Percentiles rank a stretch among this genome's conserved stretches.
phyloP scores from a whole-genome alignment of 2,113 vertebrate genomes.

The Bucco capensis region DNA sequence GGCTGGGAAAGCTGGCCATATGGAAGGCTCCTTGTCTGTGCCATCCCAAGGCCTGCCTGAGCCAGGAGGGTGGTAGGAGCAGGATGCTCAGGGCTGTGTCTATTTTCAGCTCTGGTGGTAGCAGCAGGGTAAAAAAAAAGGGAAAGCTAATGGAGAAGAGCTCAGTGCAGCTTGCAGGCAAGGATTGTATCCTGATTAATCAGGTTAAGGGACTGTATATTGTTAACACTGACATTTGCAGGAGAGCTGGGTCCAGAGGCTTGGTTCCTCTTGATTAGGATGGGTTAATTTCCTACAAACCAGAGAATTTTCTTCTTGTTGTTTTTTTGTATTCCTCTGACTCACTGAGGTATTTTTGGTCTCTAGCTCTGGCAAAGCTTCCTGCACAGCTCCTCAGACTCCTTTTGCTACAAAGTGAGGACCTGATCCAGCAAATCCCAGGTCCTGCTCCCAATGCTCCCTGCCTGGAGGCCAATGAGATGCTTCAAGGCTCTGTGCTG shows the following conservation, averaged over 20 bases:
- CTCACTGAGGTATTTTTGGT: background rate
- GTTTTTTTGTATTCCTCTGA: background rate
- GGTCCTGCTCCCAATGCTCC: fast-evolving
- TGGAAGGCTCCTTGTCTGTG: background rate
- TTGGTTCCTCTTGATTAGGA: background rate
- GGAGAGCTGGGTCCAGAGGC: background rate
- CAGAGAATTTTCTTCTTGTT: fast-evolving
- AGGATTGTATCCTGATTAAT: background rate
- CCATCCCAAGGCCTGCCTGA: background rate
- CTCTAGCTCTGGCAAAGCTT: background rate
- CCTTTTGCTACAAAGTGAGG: background rate
- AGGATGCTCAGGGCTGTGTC: background rate
- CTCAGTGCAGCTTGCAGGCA: fast-evolving
- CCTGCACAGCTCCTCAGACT: background rate
- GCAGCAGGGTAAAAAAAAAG: too few species aligned
- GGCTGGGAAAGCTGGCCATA: constrained; percentile 32
- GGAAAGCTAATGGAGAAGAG: background rate
- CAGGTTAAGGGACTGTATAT: background rate
- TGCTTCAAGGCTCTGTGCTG: background rate
- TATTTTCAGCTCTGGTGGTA: constrained; percentile 9
- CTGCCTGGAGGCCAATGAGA: fast-evolving
- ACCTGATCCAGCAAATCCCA: background rate
- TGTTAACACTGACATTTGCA: background rate
- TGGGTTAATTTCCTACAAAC: background rate
- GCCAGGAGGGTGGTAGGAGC: background rate